Evolutionary conservation across 2,797 vertebrate species (phyloP).

Genomic region (Galago senegalensis): DNA sequence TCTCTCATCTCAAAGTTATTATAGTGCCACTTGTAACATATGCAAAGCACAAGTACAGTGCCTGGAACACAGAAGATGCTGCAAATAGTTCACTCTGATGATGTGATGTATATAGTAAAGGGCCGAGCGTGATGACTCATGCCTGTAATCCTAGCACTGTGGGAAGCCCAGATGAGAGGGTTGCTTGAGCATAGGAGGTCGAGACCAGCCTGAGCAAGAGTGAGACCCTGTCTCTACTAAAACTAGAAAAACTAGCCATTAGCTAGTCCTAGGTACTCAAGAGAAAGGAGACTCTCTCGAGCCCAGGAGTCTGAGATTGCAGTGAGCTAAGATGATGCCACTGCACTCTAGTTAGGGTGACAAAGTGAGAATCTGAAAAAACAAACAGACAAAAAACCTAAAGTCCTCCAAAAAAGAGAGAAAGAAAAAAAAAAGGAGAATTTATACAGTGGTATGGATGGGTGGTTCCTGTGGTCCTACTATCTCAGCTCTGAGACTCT

Average conservation of each 20-base stretch:
- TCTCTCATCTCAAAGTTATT: neutral
- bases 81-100: neutral
- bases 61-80: neutral
- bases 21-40: neutral
- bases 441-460: rapidly evolving
- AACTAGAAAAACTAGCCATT: neutral
- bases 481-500: neutral
- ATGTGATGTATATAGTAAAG: neutral
- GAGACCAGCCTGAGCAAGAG: neutral
- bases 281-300: neutral
- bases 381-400: neutral
- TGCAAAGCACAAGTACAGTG: neutral
- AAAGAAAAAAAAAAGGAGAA: neutral
- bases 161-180: neutral
- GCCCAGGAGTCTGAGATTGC: neutral
- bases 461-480: neutral
- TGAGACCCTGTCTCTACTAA: neutral
- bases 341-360: neutral
- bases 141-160: neutral
- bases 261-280: neutral
- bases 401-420: neutral
- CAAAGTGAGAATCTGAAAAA: neutral
- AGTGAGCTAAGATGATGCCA: neutral
- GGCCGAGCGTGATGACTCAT: neutral
- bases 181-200: neutral